Percentiles rank a stretch among this genome's conserved stretches.
These are phyloP conservation scores for Bergia puertoricense DNA, from an alignment of 92 coral and sea anemone genomes.

Conservation along the genomic window DNA sequence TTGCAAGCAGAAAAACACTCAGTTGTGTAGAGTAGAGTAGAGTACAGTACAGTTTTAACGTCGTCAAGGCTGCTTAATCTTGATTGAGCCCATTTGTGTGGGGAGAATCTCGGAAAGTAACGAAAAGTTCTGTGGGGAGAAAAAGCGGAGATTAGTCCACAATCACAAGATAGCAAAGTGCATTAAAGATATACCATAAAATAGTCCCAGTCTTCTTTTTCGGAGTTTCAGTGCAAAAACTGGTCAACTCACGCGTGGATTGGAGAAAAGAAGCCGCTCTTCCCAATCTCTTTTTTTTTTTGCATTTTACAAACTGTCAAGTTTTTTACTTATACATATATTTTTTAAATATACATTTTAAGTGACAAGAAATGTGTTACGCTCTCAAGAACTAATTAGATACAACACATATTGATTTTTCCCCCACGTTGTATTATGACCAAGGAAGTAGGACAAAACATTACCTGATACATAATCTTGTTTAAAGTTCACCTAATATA, in stretches of 20 bases:
- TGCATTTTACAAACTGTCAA: background rate
- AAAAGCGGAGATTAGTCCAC: background rate
- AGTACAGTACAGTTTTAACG: too few species aligned
- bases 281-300: background rate
- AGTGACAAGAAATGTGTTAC: too few species aligned
- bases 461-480: too few species aligned
- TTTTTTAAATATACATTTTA: too few species aligned
- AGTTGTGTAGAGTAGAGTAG: too few species aligned
- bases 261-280: background rate
- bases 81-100: constrained; percentile 77
- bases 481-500: too few species aligned
- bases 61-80: constrained; percentile 70
- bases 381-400: too few species aligned
- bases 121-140: constrained; percentile 77
- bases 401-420: too few species aligned
- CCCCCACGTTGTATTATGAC: too few species aligned
- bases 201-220: background rate
- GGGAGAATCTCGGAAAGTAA: constrained; percentile 83
- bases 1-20: too few species aligned
- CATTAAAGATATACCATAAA: background rate
- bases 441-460: too few species aligned
- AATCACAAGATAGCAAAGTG: background rate
- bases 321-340: too few species aligned
- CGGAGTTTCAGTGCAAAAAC: background rate
- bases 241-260: background rate